These are phyloP conservation scores for Pristionchus exspectatus DNA, from an alignment of 2,888 invertebrate genomes.

Conservation along the genomic window DNA sequence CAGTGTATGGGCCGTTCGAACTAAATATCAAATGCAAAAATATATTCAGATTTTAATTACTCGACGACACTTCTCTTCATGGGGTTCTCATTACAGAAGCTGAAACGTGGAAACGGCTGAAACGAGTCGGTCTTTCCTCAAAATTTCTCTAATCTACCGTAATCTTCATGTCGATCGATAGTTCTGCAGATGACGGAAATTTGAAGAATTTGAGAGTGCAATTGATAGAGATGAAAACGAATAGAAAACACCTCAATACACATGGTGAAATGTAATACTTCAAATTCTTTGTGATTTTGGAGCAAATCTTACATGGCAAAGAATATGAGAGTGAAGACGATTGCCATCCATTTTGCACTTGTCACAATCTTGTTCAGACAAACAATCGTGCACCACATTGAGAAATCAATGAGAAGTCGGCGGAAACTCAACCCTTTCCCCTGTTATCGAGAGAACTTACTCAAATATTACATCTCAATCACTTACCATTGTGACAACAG, in stretches of 20 bases:
- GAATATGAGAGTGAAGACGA: slow-evolving; percentile 21
- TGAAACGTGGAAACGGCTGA: slow-evolving; percentile 30
- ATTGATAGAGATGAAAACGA: slow-evolving; percentile 19
- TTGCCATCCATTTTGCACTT: not conserved
- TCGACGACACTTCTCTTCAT: slow-evolving; percentile 28
- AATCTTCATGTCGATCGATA: not conserved
- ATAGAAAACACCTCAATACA: not conserved
- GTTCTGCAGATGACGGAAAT: slow-evolving; percentile 35
- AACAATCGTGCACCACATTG: slow-evolving; percentile 14
- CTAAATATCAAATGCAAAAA: no score
- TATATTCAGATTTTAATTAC: not conserved
- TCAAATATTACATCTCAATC: no score
- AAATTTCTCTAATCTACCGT: not conserved
- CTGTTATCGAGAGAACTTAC: no score
- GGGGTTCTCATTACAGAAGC: slow-evolving; percentile 47
- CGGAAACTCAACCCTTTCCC: no score
- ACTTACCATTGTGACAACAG: no score
- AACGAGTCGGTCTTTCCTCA: not conserved
- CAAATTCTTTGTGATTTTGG: no score
- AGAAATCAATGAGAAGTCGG: no score
- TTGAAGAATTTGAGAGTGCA: slow-evolving; percentile 43
- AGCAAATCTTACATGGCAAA: slow-evolving; percentile 12
- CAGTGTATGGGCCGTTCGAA: not conserved
- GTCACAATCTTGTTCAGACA: slow-evolving; percentile 38
- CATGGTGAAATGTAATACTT: no score